Evolutionary conservation across 2,113 vertebrate genomes (phyloP).

Genomic region (Notechis scutatus): DNA sequence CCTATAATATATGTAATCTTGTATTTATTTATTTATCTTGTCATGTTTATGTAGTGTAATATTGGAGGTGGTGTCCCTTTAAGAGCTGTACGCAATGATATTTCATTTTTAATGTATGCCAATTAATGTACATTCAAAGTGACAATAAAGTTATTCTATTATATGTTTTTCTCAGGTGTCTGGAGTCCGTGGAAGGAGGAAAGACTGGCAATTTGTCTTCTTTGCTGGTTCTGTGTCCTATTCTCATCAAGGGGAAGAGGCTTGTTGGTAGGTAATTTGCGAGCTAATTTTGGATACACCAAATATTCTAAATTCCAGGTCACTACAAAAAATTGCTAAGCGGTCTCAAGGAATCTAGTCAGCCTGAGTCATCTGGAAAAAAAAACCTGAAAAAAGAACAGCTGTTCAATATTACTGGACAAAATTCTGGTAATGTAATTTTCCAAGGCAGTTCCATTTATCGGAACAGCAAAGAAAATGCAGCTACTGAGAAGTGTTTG

Average conservation of each 20-base stretch:
- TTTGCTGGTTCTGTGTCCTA: neutral
- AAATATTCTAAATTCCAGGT: neutral
- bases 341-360: neutral
- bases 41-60: too few species aligned
- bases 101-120: too few species aligned
- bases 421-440: too few species aligned
- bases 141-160: too few species aligned
- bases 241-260: conserved; percentile 25
- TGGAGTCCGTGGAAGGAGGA: neutral
- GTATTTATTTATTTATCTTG: too few species aligned
- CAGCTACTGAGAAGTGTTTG: neutral
- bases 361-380: neutral
- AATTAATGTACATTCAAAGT: too few species aligned
- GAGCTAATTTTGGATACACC: conserved; percentile 8
- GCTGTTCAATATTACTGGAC: conserved; percentile 22
- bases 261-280: conserved; percentile 22
- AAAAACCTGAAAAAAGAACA: neutral
- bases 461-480: neutral
- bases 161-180: neutral
- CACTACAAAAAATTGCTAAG: neutral
- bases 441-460: neutral
- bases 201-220: neutral
- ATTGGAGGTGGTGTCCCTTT: too few species aligned
- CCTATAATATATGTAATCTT: too few species aligned
- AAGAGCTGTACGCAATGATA: too few species aligned